phyloP scores from a whole-genome alignment of 2,113 vertebrate genomes.

The Pelusios castaneus region DNA sequence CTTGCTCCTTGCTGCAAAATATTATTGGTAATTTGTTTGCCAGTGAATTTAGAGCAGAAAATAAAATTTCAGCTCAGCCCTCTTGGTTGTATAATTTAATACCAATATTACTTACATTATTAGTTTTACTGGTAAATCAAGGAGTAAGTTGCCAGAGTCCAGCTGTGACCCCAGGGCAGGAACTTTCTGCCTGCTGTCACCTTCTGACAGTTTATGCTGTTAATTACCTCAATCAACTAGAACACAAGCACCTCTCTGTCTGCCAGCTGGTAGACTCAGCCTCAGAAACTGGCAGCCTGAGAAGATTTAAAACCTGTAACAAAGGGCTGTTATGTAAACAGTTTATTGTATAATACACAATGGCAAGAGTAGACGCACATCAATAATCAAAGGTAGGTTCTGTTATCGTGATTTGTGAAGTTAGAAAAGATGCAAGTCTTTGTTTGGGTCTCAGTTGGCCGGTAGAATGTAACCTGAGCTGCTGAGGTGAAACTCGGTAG shows the following conservation, averaged over 20 bases:
- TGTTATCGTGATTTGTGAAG: background rate
- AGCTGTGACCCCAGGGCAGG: slow-evolving; percentile 84
- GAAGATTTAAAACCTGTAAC: slow-evolving; percentile 87
- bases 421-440: slow-evolving; percentile 14
- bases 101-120: slow-evolving; percentile 76
- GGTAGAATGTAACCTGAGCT: background rate
- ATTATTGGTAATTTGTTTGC: slow-evolving; percentile 40
- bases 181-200: slow-evolving; percentile 82
- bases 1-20: slow-evolving; percentile 13
- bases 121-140: slow-evolving; percentile 80
- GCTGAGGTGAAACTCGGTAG: background rate
- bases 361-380: slow-evolving; percentile 63
- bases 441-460: background rate
- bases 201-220: slow-evolving; percentile 80
- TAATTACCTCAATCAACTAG: slow-evolving; percentile 81
- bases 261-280: slow-evolving; percentile 81
- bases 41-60: slow-evolving; percentile 42
- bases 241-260: slow-evolving; percentile 84
- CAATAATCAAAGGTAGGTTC: slow-evolving; percentile 75
- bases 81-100: slow-evolving; percentile 76
- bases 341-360: slow-evolving; percentile 78
- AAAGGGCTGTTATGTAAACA: slow-evolving; percentile 83
- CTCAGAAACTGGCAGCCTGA: slow-evolving; percentile 73
- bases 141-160: slow-evolving; percentile 78
- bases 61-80: slow-evolving; percentile 22